A percentile compares a stretch with the other conserved stretches of the same genome.
Evolutionary conservation across 1,140 invertebrate genomes (phyloP).

Genomic region (Drosophila malerkotliana): DNA sequence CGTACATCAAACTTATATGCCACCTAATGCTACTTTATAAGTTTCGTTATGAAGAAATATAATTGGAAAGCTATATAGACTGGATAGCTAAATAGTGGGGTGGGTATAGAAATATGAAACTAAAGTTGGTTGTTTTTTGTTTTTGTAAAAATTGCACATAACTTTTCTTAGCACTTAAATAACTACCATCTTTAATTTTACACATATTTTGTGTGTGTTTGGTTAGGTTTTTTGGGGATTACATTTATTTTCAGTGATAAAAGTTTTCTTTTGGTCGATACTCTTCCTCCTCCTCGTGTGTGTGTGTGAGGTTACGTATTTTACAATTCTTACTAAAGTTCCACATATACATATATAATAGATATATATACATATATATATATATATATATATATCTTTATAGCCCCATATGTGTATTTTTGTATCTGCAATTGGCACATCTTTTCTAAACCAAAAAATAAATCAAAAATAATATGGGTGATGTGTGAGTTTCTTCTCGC

Average conservation of each 20-base stretch:
- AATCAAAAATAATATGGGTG: not conserved
- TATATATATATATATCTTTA: constrained; percentile 24
- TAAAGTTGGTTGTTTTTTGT: constrained; percentile 10
- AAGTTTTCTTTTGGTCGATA: constrained; percentile 50
- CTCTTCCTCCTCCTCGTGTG: constrained; percentile 7
- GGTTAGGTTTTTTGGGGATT: constrained; percentile 4
- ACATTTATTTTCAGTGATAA: constrained; percentile 22
- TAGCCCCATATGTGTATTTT: constrained; percentile 9
- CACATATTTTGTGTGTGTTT: constrained; percentile 21
- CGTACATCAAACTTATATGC: constrained; percentile 45
- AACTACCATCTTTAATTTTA: constrained; percentile 48
- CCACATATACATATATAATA: constrained; percentile 34
- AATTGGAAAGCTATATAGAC: constrained; percentile 27
- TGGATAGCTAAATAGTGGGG: constrained; percentile 14
- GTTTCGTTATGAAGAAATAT: constrained; percentile 20
- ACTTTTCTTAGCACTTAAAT: constrained; percentile 41
- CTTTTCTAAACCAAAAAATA: constrained; percentile 41
- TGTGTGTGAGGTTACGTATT: constrained; percentile 23
- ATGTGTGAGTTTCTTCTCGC: not conserved
- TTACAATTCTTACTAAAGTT: constrained; percentile 59
- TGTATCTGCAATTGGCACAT: constrained; percentile 73
- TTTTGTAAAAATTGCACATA: constrained; percentile 69
- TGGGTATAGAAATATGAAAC: constrained; percentile 9
- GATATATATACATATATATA: constrained; percentile 10
- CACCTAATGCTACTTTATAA: constrained; percentile 37